Conservation (phyloP, 2,888 invertebrate genomes). For the Crocallis elinguaria region DNA sequence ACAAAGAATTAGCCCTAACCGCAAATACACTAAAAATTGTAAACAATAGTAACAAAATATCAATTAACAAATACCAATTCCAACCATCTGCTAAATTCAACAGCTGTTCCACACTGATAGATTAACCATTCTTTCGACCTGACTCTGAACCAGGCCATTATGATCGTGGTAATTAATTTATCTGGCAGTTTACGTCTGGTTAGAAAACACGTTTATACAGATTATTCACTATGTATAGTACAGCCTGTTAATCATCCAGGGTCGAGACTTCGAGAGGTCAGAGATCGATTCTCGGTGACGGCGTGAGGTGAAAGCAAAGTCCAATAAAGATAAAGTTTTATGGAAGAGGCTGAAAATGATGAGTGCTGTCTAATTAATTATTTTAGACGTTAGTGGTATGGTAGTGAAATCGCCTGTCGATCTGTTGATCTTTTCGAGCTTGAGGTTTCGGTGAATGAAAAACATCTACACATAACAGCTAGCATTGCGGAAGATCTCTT, state of each 20-base stretch:
- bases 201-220: constrained; percentile 3
- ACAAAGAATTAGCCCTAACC: no score
- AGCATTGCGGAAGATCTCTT: no score
- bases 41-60: no score
- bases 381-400: no score
- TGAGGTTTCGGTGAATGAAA: no score
- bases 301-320: background rate
- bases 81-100: no score
- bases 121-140: constrained; percentile 39
- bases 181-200: constrained; percentile 15
- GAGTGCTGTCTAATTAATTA: no score
- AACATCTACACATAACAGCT: no score
- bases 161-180: constrained; percentile 45
- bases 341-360: background rate
- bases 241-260: background rate
- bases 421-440: no score
- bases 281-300: background rate
- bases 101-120: background rate
- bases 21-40: no score
- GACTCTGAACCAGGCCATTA: constrained; percentile 41
- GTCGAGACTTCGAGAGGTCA: background rate
- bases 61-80: no score
- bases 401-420: no score
- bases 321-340: background rate
- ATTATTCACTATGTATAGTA: background rate